A percentile compares a stretch with the other conserved stretches of the same genome.
phyloP scores from a whole-genome alignment of 2,797 vertebrate species.

The Melanotaenia pygmaea region DNA sequence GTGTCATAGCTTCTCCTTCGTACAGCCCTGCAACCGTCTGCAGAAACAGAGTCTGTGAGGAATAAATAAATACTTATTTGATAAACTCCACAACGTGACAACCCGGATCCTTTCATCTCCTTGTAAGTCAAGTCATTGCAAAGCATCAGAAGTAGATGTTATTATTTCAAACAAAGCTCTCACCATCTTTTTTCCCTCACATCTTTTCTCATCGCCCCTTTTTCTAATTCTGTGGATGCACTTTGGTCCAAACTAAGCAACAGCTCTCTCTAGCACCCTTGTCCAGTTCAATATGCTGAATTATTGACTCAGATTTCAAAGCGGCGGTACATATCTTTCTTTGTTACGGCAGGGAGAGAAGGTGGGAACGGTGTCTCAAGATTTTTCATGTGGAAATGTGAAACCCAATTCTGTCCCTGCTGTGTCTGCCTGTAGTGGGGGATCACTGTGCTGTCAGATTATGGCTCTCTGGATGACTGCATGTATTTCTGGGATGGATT shows the following conservation, averaged over 20 bases:
- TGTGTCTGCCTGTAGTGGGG: constrained; percentile 24
- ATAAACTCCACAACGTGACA: constrained; percentile 36
- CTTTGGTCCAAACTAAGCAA: constrained; percentile 47
- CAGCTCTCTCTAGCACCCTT: constrained; percentile 31
- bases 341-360: constrained; percentile 18
- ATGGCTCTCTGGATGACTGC: constrained; percentile 56
- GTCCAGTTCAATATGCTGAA: constrained; percentile 52
- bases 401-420: constrained; percentile 40
- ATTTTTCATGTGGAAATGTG: constrained; percentile 53
- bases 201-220: neutral
- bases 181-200: neutral
- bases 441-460: constrained; percentile 67
- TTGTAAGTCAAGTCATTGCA: neutral
- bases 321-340: constrained; percentile 30
- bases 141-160: constrained; percentile 28
- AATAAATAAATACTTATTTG: constrained; percentile 36
- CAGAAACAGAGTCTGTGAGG: neutral
- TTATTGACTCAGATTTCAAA: constrained; percentile 59
- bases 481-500: constrained; percentile 63
- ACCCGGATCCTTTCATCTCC: constrained; percentile 31
- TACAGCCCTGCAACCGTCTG: constrained; percentile 27
- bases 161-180: constrained; percentile 33
- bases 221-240: constrained; percentile 31
- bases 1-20: constrained; percentile 13
- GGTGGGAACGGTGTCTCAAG: constrained; percentile 15